These are phyloP conservation scores for Leucoraja erinaceus DNA, from an alignment of 2,113 vertebrate genomes.

Conservation along the genomic window DNA sequence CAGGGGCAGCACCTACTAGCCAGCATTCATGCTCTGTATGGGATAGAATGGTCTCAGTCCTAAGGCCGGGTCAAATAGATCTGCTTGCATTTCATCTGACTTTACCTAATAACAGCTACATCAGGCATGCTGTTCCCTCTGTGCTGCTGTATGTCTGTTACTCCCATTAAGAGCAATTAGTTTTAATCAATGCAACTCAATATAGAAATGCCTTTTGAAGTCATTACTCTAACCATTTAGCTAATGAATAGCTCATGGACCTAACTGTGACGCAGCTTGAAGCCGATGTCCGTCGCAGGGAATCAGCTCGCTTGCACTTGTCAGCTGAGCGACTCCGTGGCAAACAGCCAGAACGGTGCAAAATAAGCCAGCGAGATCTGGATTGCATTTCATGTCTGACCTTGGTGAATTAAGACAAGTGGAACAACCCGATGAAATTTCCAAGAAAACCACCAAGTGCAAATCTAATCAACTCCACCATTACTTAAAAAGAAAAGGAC, in stretches of 20 bases:
- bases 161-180: conserved; percentile 1
- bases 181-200: conserved; percentile 22
- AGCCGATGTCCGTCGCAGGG: not conserved
- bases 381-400: not conserved
- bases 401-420: conserved; percentile 24
- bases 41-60: no score
- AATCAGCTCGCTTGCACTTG: not conserved
- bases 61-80: not conserved
- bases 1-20: no score
- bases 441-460: not conserved
- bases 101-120: not conserved
- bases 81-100: not conserved
- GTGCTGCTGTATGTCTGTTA: not conserved
- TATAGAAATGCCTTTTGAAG: conserved; percentile 23
- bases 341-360: not conserved
- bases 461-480: conserved; percentile 5
- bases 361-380: not conserved
- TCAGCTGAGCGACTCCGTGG: not conserved
- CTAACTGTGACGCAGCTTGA: not conserved
- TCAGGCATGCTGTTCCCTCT: not conserved
- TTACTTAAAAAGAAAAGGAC: not conserved
- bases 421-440: not conserved
- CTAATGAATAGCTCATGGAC: conserved; percentile 22
- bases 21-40: not conserved
- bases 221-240: conserved; percentile 16